A percentile compares a stretch with the other conserved stretches of the same genome.
phyloP scores from a whole-genome alignment of 2,888 invertebrate genomes.

The Hypena proboscidalis region DNA sequence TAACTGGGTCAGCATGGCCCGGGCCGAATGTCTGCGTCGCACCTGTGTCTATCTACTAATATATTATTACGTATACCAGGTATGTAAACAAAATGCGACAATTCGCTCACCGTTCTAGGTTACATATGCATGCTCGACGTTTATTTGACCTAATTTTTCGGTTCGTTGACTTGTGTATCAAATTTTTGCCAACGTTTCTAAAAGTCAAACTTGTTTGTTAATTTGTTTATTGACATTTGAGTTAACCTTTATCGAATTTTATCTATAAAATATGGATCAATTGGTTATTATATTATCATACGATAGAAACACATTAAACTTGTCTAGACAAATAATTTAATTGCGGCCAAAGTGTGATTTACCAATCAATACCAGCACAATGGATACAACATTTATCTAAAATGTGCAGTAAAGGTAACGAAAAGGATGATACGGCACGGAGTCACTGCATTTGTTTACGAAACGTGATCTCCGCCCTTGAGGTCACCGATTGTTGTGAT shows the following conservation, averaged over 20 bases:
- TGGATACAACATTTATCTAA: constrained; percentile 5
- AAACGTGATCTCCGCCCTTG: constrained; percentile 58
- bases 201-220: constrained; percentile 28
- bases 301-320: too few relatives aligned
- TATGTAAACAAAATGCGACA: constrained; percentile 54
- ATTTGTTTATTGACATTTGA: constrained; percentile 22
- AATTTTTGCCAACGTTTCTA: constrained; percentile 23
- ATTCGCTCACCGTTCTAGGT: constrained; percentile 46
- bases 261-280: too few relatives aligned
- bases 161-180: constrained; percentile 38
- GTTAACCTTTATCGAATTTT: background rate
- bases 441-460: constrained; percentile 41
- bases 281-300: too few relatives aligned
- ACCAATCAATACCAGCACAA: too few relatives aligned
- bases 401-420: constrained; percentile 33
- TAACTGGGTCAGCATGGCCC: constrained; percentile 51
- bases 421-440: constrained; percentile 35
- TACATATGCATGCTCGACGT: constrained; percentile 46
- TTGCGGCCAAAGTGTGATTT: too few relatives aligned
- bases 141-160: constrained; percentile 53
- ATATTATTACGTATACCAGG: constrained; percentile 24
- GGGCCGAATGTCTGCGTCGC: constrained; percentile 41
- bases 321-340: too few relatives aligned
- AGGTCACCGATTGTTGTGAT: constrained; percentile 54
- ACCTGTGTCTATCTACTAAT: constrained; percentile 38